These are phyloP conservation scores for Carcina quercana DNA, from an alignment of 2,888 invertebrate species.

Conservation along the genomic window DNA sequence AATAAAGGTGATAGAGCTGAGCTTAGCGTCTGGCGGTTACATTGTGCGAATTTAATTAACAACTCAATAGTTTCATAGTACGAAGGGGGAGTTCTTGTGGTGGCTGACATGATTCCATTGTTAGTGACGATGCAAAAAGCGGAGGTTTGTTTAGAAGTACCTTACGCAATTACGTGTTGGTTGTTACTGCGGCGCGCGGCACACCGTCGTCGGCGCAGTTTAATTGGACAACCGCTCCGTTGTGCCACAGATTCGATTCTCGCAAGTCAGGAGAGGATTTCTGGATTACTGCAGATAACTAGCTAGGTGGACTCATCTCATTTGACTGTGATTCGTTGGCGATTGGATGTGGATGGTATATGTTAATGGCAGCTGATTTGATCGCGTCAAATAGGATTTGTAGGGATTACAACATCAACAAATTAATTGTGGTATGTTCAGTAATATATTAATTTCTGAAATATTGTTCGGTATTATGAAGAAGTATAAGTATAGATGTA, in stretches of 20 bases:
- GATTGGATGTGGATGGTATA: too few species aligned
- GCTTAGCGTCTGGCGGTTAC: slow-evolving; percentile 28
- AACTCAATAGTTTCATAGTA: slow-evolving; percentile 63
- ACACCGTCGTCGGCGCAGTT: slow-evolving; percentile 36
- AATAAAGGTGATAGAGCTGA: slow-evolving; percentile 27
- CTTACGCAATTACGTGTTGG: slow-evolving; percentile 63
- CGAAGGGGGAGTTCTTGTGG: slow-evolving; percentile 58
- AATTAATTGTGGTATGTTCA: too few species aligned
- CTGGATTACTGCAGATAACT: not conserved
- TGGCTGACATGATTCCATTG: slow-evolving; percentile 67
- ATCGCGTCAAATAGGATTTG: too few species aligned
- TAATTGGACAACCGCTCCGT: slow-evolving; percentile 67
- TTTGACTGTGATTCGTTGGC: too few species aligned
- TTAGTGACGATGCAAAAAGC: slow-evolving; percentile 57
- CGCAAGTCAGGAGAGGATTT: too few species aligned
- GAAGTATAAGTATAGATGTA: too few species aligned
- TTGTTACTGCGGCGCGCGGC: slow-evolving; percentile 33
- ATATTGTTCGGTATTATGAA: too few species aligned
- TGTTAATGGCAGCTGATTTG: too few species aligned
- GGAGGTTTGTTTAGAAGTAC: slow-evolving; percentile 63
- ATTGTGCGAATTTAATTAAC: slow-evolving; percentile 70
- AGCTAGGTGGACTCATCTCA: too few species aligned
- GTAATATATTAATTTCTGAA: too few species aligned
- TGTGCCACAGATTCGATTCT: too few species aligned
- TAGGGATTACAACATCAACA: too few species aligned